Evolutionary conservation across 1,140 invertebrate genomes (phyloP), one percentile per base, ranked within the genome.

Genomic region (Akabosia matsudoensis): DNA sequence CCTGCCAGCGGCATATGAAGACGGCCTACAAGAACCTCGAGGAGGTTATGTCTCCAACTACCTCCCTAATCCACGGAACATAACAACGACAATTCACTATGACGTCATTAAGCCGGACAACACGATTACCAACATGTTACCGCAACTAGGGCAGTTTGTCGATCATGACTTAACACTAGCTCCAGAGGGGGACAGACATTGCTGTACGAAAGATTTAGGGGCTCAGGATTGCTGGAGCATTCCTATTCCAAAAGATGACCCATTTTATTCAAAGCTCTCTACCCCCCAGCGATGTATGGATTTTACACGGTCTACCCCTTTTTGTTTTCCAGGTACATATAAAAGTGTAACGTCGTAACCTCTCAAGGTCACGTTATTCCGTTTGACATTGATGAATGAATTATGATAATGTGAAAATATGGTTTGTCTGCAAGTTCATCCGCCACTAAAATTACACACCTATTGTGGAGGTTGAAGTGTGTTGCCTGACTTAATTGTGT

Each of bases 111-210:
- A 90, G 86, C 93, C 96, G 82, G 93, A 96, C 84, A 92, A 95
- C 82, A 93, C 93, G 14, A 92, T 94, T 56, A 96, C 94, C 14
- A 92, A 95, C 77, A 94, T 96, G 92, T 89, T 79, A 94, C 54
- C 93, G 95, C 78, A 93, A 93, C 74, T 96, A 97, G 97, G 97
- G 0, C 97, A 99, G 85, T 99, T 98, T 86, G 82, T 98, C 14
- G 97, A 99, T 85, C 97, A 99, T 83, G 97, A 99, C 84, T 85
- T 99, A 37, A 96, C 94, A 0, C 87, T 96, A 2, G 95, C 93
- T 0, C 92, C 92, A 2, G 78, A 81, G 76, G 56, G 61, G 33
- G 88, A 85, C 72, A 83, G 84, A 74, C 86, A 86, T 74, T 88
- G 88, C 80, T 88, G 88, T 77, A 82, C 83, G 16, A 86, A 88